These are phyloP conservation scores for Pristionchus arcanus DNA, from an alignment of 2,888 invertebrate genomes.

Conservation along the genomic window DNA sequence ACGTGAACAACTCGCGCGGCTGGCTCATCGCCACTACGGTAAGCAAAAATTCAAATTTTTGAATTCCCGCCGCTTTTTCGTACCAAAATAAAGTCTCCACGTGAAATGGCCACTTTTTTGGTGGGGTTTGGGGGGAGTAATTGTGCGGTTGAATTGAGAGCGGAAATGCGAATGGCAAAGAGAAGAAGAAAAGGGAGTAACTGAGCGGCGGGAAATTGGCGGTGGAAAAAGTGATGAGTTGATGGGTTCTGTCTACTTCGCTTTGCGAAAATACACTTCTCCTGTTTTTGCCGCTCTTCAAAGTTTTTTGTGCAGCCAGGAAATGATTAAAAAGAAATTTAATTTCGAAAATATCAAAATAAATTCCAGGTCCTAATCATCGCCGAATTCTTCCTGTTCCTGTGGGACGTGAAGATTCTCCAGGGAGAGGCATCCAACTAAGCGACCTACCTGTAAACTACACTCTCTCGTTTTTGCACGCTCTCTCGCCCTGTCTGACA, in stretches of 20 bases:
- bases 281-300: no score
- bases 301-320: no score
- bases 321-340: no score
- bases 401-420: constrained; percentile 77
- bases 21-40: constrained; percentile 66
- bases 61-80: background rate
- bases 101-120: constrained; percentile 3
- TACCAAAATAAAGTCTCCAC: background rate
- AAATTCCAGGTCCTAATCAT: constrained; percentile 64
- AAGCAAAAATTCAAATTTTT: constrained; percentile 1
- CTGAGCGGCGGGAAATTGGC: constrained; percentile 9
- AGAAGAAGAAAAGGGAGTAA: background rate
- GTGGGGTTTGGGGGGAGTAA: background rate
- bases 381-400: constrained; percentile 73
- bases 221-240: constrained; percentile 41
- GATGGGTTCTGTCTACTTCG: background rate
- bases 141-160: background rate
- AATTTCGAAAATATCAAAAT: background rate
- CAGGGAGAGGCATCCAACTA: constrained; percentile 75
- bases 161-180: background rate
- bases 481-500: background rate
- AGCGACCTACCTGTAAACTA: background rate
- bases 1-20: constrained; percentile 64
- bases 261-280: background rate
- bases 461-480: background rate